Conservation (phyloP, 1,140 invertebrate genomes). For the Heliconius hermathena region DNA sequence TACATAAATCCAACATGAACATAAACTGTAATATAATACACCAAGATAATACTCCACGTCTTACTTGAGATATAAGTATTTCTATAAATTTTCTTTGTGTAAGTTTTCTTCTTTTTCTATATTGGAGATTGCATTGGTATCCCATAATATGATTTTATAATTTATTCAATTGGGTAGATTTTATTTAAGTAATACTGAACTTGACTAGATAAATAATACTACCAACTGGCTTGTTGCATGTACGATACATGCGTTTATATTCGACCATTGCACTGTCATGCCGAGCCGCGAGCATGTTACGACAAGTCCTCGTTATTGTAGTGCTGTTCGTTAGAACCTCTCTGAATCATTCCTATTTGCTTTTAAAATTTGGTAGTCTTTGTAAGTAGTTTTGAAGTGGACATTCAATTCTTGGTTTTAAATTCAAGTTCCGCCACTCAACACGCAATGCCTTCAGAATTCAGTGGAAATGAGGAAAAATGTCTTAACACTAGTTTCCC, state of each 20-base stretch:
- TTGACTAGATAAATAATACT: not conserved
- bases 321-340: constrained; percentile 4
- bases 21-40: constrained; percentile 2
- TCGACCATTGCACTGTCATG: not conserved
- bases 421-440: too few species aligned
- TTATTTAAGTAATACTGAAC: not conserved
- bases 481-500: too few species aligned
- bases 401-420: too few species aligned
- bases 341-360: not conserved
- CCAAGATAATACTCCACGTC: constrained; percentile 30
- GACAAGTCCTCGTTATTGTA: constrained; percentile 30
- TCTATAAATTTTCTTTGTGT: constrained; percentile 40
- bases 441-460: too few species aligned
- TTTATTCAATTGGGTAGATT: not conserved
- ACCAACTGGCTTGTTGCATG: constrained; percentile 2
- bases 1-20: not conserved
- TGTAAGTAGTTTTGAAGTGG: not conserved
- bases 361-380: not conserved
- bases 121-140: constrained; percentile 53
- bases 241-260: not conserved
- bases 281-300: constrained; percentile 28
- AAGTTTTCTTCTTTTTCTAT: constrained; percentile 45
- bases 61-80: constrained; percentile 47
- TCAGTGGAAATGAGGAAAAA: too few species aligned
- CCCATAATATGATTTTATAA: constrained; percentile 50